These are phyloP conservation scores for Haliclona indistincta DNA, from an alignment of 37 sponge, comb jelly and placozoan species.

Conservation along the genomic window DNA sequence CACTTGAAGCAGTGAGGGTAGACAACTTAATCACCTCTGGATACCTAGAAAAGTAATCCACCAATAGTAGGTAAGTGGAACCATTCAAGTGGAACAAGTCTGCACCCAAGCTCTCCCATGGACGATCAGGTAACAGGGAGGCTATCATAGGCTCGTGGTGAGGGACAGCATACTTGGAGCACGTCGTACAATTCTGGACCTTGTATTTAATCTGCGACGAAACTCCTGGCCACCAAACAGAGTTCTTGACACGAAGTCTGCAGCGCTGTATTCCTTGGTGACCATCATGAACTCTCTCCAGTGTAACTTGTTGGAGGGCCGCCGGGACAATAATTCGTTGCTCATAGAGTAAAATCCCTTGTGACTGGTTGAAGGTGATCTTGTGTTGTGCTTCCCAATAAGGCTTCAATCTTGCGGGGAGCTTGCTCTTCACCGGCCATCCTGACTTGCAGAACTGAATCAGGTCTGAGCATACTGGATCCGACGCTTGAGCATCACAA, in stretches of 20 bases:
- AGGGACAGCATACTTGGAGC: slow-evolving; percentile 11
- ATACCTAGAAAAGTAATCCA: slow-evolving; percentile 15
- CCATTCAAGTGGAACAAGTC: slow-evolving; percentile 7
- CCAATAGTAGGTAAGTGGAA: not conserved
- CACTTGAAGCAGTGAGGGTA: not conserved
- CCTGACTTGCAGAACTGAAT: not conserved
- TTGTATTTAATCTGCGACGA: slow-evolving; percentile 24
- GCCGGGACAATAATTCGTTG: slow-evolving; percentile 33
- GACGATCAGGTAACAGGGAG: slow-evolving; percentile 10
- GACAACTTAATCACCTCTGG: slow-evolving; percentile 6
- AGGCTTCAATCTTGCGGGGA: not conserved
- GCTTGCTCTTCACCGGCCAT: not conserved
- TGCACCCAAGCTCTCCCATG: slow-evolving; percentile 8
- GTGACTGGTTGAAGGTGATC: not conserved
- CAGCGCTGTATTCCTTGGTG: slow-evolving; percentile 53
- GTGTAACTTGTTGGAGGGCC: slow-evolving; percentile 12
- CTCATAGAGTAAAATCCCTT: not conserved
- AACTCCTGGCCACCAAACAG: slow-evolving; percentile 67
- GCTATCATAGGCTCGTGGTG: slow-evolving; percentile 26
- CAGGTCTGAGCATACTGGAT: slow-evolving; percentile 4
- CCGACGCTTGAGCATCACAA: slow-evolving; percentile 4
- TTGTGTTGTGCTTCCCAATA: not conserved
- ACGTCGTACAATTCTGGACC: slow-evolving; percentile 32
- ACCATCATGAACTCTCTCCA: slow-evolving; percentile 38
- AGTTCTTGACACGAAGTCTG: slow-evolving; percentile 7